Percentiles rank a stretch among this genome's conserved stretches.
phyloP scores from a whole-genome alignment of 2,797 vertebrate genomes.

The Lophius americanus region DNA sequence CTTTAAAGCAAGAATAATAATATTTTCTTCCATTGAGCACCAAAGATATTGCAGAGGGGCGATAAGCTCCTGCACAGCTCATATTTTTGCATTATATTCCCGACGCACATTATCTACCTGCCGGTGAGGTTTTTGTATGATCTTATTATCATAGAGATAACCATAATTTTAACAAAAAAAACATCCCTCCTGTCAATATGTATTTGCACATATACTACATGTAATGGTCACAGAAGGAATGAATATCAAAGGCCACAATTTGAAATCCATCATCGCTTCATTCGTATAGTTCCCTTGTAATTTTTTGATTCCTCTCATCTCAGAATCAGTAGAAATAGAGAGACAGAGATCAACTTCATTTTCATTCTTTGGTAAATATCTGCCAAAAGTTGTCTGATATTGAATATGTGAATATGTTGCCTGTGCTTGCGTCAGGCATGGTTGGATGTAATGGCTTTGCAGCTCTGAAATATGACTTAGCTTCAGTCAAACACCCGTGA shows the following conservation, averaged over 20 bases:
- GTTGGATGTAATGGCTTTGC: conserved; percentile 13
- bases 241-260: conserved; percentile 34
- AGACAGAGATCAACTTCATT: too few relatives aligned
- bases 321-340: too few relatives aligned
- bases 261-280: conserved; percentile 5
- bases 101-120: neutral
- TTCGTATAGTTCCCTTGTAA: too few relatives aligned
- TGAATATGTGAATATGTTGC: conserved; percentile 35
- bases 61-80: conserved; percentile 1
- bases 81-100: neutral
- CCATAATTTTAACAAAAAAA: conserved; percentile 3
- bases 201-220: conserved; percentile 19
- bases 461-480: conserved; percentile 38
- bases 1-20: too few relatives aligned
- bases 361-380: conserved; percentile 13
- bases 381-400: conserved; percentile 7
- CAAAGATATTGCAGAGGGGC: conserved; percentile 10
- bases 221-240: conserved; percentile 12
- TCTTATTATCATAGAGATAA: conserved; percentile 21
- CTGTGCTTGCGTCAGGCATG: conserved; percentile 33
- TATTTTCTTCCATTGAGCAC: neutral
- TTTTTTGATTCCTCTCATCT: too few relatives aligned
- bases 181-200: neutral
- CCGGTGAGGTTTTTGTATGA: neutral
- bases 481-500: conserved; percentile 21